These are phyloP conservation scores for Gisinianus flammeolus DNA, from an alignment of 2,888 invertebrate genomes.

Conservation along the genomic window DNA sequence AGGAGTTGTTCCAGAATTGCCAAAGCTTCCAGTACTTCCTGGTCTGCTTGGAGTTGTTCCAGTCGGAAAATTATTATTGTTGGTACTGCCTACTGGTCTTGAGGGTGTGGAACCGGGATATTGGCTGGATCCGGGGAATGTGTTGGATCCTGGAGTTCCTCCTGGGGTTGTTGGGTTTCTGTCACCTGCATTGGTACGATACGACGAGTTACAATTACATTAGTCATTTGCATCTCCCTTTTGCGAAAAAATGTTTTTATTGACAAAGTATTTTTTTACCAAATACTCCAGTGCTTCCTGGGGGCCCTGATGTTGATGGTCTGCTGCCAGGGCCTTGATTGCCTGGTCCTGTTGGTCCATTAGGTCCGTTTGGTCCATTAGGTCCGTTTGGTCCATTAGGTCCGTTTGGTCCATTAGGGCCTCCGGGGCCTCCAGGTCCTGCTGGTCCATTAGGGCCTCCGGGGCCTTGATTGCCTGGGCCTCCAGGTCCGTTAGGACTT, in stretches of 20 bases:
- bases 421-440: not conserved
- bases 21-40: not conserved
- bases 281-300: not conserved
- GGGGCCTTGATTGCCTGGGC: not conserved
- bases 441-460: not conserved
- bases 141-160: conserved; percentile 10
- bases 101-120: not conserved
- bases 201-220: too few species aligned
- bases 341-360: conserved; percentile 2
- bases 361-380: not conserved
- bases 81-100: conserved; percentile 7
- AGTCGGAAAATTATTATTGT: not conserved
- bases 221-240: too few species aligned
- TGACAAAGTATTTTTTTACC: too few species aligned
- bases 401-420: conserved; percentile 1
- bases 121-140: not conserved
- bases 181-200: not conserved
- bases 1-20: too few species aligned
- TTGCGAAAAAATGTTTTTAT: too few species aligned
- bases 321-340: not conserved
- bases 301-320: not conserved
- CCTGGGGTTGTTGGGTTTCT: not conserved
- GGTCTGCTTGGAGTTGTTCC: conserved; percentile 6
- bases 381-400: conserved; percentile 9
- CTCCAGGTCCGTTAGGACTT: not conserved